Percentiles rank a stretch among this genome's conserved stretches.
Conservation (phyloP, 2,113 vertebrate genomes). For the Psophia crepitans region DNA sequence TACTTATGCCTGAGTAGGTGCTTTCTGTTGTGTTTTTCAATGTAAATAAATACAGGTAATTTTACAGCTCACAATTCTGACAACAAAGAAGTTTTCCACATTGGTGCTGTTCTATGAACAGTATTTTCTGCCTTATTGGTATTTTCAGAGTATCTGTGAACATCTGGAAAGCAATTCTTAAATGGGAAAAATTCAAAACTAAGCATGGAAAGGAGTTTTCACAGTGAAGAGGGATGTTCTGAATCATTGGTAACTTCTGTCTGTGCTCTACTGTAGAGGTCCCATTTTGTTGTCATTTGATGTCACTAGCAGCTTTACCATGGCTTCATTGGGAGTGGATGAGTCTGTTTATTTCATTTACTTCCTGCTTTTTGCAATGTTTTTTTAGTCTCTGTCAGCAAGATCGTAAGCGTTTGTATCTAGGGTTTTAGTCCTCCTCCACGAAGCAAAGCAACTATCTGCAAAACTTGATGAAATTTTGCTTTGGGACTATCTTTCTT, state of each 20-base stretch:
- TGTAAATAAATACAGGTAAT: not conserved
- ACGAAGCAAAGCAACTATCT: not conserved
- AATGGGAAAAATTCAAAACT: not conserved
- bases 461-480: not conserved
- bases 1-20: not conserved
- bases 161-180: slow-evolving; percentile 1
- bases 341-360: not conserved
- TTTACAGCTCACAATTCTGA: not conserved
- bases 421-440: not conserved
- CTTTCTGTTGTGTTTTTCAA: not conserved
- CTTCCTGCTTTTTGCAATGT: not conserved
- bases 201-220: not conserved
- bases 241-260: not conserved
- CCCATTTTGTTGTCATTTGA: not conserved
- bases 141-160: not conserved
- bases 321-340: not conserved
- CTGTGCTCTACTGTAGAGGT: not conserved
- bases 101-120: not conserved
- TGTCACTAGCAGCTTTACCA: not conserved
- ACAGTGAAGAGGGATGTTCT: not conserved
- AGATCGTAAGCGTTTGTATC: not conserved
- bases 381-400: not conserved
- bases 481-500: not conserved
- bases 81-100: not conserved
- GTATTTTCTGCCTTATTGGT: not conserved